Percentiles rank a stretch among this genome's conserved stretches.
phyloP scores from a whole-genome alignment of 2,888 invertebrate genomes.

The Abrostola tripartita region DNA sequence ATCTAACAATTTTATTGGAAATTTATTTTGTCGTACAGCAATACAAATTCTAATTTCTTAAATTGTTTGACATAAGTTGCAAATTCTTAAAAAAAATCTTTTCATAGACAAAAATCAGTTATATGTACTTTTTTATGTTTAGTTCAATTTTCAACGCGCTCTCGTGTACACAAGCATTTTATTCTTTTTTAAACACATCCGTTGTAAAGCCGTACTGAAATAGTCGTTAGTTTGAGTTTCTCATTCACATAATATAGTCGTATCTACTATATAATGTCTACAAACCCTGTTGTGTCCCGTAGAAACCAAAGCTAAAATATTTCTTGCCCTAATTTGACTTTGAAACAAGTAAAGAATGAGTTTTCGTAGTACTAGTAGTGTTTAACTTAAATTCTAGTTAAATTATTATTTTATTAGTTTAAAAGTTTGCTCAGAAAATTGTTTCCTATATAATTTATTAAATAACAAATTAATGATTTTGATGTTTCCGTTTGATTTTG shows the following conservation, averaged over 20 bases:
- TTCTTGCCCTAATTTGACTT: constrained; percentile 46
- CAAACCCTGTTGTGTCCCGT: constrained; percentile 24
- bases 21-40: too few species aligned
- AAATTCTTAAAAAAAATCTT: too few species aligned
- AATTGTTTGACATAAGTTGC: too few species aligned
- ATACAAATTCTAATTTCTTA: too few species aligned
- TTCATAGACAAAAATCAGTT: not conserved
- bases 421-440: constrained; percentile 67
- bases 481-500: constrained; percentile 32
- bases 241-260: constrained; percentile 17
- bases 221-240: constrained; percentile 34
- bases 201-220: constrained; percentile 47
- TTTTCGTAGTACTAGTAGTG: constrained; percentile 7
- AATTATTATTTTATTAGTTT: constrained; percentile 53
- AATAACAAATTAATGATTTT: constrained; percentile 22
- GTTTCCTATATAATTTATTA: constrained; percentile 72
- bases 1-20: too few species aligned
- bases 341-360: constrained; percentile 17
- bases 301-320: constrained; percentile 39
- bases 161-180: constrained; percentile 37
- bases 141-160: constrained; percentile 23
- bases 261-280: constrained; percentile 13
- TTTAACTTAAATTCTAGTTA: constrained; percentile 19
- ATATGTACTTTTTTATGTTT: not conserved
- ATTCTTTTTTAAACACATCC: constrained; percentile 34